Evolutionary conservation across 2,888 invertebrate genomes (phyloP).

Genomic region (Tortrix viridana): DNA sequence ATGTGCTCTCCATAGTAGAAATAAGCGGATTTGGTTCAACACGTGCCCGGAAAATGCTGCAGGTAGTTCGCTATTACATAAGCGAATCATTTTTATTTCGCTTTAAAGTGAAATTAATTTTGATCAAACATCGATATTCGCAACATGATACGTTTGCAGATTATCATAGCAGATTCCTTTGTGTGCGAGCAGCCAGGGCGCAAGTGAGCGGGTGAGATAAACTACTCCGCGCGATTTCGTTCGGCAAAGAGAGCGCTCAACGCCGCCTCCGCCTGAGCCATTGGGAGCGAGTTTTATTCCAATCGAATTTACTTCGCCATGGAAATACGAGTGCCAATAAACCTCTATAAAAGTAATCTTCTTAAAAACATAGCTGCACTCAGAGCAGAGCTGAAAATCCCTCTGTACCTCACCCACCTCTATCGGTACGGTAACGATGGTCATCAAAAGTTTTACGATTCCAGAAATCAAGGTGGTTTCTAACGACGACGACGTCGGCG

Average conservation of each 20-base stretch:
- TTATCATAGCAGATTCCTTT: constrained; percentile 74
- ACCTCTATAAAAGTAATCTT: constrained; percentile 43
- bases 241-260: constrained; percentile 80
- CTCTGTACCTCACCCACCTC: constrained; percentile 20
- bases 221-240: constrained; percentile 77
- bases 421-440: constrained; percentile 27
- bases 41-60: neutral
- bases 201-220: constrained; percentile 72
- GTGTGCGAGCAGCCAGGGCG: constrained; percentile 50
- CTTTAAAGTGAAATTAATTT: neutral
- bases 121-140: constrained; percentile 41
- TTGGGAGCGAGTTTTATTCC: constrained; percentile 68
- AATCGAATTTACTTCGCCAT: constrained; percentile 73
- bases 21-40: constrained; percentile 26
- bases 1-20: constrained; percentile 22
- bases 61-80: neutral
- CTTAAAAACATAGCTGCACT: constrained; percentile 35
- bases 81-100: no score
- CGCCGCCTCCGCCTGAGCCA: constrained; percentile 57
- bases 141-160: constrained; percentile 59
- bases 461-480: constrained; percentile 18
- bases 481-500: constrained; percentile 15
- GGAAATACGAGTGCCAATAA: constrained; percentile 53
- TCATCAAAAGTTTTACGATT: constrained; percentile 35
- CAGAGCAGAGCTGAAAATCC: constrained; percentile 24